These are phyloP conservation scores for Neopipo cinnamomea DNA, from an alignment of 2,113 vertebrate species.

Conservation along the genomic window DNA sequence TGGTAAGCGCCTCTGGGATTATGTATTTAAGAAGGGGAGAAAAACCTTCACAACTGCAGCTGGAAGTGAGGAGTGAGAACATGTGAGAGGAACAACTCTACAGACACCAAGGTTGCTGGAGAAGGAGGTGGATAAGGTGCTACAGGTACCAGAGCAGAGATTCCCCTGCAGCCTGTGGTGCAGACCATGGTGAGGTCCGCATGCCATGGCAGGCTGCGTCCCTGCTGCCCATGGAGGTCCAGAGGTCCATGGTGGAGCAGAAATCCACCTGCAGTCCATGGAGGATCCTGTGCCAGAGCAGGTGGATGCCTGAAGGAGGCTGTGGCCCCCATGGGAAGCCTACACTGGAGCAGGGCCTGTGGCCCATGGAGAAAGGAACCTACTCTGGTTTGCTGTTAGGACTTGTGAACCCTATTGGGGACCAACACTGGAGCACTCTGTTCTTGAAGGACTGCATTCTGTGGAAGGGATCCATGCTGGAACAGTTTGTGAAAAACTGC, in stretches of 20 bases:
- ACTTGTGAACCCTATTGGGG: background rate
- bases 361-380: background rate
- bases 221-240: background rate
- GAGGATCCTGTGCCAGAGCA: background rate
- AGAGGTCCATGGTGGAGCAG: background rate
- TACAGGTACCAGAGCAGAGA: background rate
- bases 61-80: background rate
- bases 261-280: background rate
- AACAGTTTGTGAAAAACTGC: background rate
- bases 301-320: background rate
- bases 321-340: background rate
- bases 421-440: background rate
- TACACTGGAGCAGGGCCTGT: background rate
- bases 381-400: background rate
- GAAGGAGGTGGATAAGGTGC: background rate
- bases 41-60: background rate
- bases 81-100: background rate
- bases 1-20: background rate
- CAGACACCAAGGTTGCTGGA: background rate
- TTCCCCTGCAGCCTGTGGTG: rapidly evolving
- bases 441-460: background rate
- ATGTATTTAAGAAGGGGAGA: background rate
- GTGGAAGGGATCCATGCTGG: background rate
- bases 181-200: background rate
- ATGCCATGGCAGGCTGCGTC: background rate